phyloP scores from a whole-genome alignment of 2,888 invertebrate species.

The Phalera bucephala region DNA sequence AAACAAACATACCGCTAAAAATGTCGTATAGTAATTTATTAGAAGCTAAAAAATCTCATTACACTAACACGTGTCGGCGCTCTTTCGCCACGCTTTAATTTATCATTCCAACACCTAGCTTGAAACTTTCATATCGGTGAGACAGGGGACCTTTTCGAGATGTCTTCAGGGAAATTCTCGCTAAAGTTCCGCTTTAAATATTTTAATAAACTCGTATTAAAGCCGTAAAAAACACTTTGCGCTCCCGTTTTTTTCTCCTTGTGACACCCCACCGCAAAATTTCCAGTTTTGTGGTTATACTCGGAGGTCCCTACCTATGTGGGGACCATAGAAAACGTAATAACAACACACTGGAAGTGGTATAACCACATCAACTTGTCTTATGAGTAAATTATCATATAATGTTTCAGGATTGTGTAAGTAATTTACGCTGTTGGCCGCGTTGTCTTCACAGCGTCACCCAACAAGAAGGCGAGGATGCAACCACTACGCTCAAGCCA shows the following conservation, averaged over 20 bases:
- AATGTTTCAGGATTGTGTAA: no score
- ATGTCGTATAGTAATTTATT: constrained; percentile 31
- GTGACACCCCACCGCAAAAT: constrained; percentile 56
- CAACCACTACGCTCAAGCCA: no score
- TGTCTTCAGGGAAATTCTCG: constrained; percentile 79
- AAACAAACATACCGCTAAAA: constrained; percentile 11
- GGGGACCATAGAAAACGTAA: no score
- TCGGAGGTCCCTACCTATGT: constrained; percentile 21
- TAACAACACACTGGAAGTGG: no score
- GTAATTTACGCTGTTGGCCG: no score
- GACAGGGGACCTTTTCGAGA: constrained; percentile 58
- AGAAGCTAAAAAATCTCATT: constrained; percentile 47
- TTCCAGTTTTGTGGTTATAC: constrained; percentile 47
- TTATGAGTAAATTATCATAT: no score
- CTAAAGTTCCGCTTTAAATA: constrained; percentile 79
- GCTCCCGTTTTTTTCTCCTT: constrained; percentile 61
- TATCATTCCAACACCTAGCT: constrained; percentile 68
- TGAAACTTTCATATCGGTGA: constrained; percentile 58
- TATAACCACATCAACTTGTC: no score
- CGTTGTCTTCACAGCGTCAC: no score
- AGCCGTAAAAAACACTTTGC: constrained; percentile 81
- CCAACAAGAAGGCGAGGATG: no score
- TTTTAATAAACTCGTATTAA: constrained; percentile 81
- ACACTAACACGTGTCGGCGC: constrained; percentile 49
- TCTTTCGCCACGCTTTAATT: constrained; percentile 65